Percentiles rank a stretch among this genome's conserved stretches.
These are phyloP conservation scores for Sinohyriopsis cumingii DNA, from an alignment of 2,888 invertebrate genomes.

Conservation along the genomic window DNA sequence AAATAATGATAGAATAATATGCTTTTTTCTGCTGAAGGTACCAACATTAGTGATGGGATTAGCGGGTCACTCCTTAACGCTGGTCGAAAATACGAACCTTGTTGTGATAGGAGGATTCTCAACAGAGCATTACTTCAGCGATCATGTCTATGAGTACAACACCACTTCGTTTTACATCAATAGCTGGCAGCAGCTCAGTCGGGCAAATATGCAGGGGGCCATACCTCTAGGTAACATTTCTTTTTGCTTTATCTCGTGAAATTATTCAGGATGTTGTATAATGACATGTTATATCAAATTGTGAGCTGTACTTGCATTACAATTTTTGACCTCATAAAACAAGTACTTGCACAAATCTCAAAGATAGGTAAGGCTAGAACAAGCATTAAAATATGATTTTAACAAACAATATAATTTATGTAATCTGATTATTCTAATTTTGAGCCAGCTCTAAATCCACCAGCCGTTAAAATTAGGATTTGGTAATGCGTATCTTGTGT, in stretches of 20 bases:
- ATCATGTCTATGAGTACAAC: constrained; percentile 78
- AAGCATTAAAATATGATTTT: too few relatives aligned
- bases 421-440: too few relatives aligned
- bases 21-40: constrained; percentile 29
- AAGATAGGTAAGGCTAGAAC: too few relatives aligned
- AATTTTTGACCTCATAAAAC: too few relatives aligned
- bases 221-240: constrained; percentile 80
- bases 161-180: constrained; percentile 77
- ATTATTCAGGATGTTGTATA: too few relatives aligned
- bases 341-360: too few relatives aligned
- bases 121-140: constrained; percentile 84
- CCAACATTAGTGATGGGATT: constrained; percentile 76
- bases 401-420: too few relatives aligned
- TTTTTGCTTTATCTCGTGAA: neutral
- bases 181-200: constrained; percentile 41
- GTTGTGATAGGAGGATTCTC: constrained; percentile 89
- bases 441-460: too few relatives aligned
- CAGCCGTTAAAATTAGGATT: too few relatives aligned
- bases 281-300: too few relatives aligned
- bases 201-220: constrained; percentile 78
- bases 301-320: too few relatives aligned
- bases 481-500: too few relatives aligned
- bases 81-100: constrained; percentile 80
- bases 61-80: constrained; percentile 92
- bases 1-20: neutral